Base-by-base conservation (phyloP, 1,140 invertebrate species). In the Ips nitidus region DNA sequence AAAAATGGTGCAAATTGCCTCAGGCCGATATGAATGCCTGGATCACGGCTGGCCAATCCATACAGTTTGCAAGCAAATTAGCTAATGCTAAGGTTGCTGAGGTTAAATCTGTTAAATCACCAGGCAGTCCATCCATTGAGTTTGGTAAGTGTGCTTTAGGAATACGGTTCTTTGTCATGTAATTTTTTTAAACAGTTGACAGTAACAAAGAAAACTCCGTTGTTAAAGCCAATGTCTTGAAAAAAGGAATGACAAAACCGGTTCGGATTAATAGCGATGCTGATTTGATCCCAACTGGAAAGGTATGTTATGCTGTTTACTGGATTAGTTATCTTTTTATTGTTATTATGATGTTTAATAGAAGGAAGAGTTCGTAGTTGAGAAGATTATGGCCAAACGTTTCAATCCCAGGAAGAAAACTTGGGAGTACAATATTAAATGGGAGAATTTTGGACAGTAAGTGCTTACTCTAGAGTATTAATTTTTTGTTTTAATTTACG, bases 341-440 rank as follows among this genome's bases (percentile, higher is more conserved):
- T 37, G 7, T 55, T 59, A 3, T 61, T 6, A 38, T 7, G 37
- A 38, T 3, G 6, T 61, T 61, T 43, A 37, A 22, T 78, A 80
- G 41, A 83, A 84, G 60, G 83, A 83, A 47, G 89, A 91, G 76
- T 90, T 85, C 76, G 82, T 85, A 2, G 88, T 92, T 2, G 91
- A 93, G 77, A 91, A 90, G 81, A 92, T 93, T 70, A 83, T 93
- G 42, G 90, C 90, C 5, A 92, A 92, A 78, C 83, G 91, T 8
- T 92, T 88, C 76, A 93, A 93, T 82, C 88, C 89, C 3, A 86
- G 90, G 52, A 89, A 88, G 64, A 90, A 88, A 77, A 87, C 87
- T 64, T 88, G 89, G 72, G 91, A 93, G 81, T 93, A 92, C 81
- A 81, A 92, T 73, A 83, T 93, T 7, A 93, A 93, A 80, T 93